Base-by-base conservation (phyloP, 2,888 invertebrate species). In the Zygothrica quintamaculata region DNA sequence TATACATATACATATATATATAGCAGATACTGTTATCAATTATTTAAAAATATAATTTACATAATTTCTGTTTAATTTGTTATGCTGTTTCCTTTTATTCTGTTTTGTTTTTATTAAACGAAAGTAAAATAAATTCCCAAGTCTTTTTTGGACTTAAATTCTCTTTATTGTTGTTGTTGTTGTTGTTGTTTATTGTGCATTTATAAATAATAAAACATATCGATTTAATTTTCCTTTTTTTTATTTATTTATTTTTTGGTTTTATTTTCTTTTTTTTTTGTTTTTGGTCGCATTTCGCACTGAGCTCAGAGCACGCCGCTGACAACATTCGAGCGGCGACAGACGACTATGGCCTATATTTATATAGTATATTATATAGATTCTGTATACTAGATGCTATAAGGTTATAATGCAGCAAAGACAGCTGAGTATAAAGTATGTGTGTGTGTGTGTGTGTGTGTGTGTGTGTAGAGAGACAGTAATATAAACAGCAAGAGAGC, bases 191-290 rank as follows among this genome's bases (percentile, higher is more conserved):
- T 44, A 47, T 15, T 47, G 77, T 57, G 50, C 64, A 69, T 82
- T 78, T 78, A 84, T 84, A 79, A 77, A 84, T 84, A 79, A 80
- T 84, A 80, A 77, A 62, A 60, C 66, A 77, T 77, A 79, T 79
- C 84, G 79, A 79, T 79, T 79, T 80, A 84, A 79, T 68, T 79
- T 51, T 22, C 3, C n/a, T n/a, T n/a, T n/a, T n/a, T n/a, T n/a
- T n/a, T n/a, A n/a, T n/a, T n/a, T n/a, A n/a, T n/a, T n/a, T n/a
- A n/a, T n/a, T n/a, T n/a, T n/a, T n/a, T n/a, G n/a, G n/a, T n/a
- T n/a, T n/a, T n/a, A n/a, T n/a, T n/a, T n/a, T n/a, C n/a, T n/a
- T n/a, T n/a, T n/a, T n/a, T n/a, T n/a, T n/a, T n/a, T n/a, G n/a
- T n/a, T 56, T 46, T 60, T 65, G 52, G 39, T 34, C 13, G 43